These are phyloP conservation scores for Macrosoma leucophasiata DNA, from an alignment of 2,888 invertebrate genomes.

Conservation along the genomic window DNA sequence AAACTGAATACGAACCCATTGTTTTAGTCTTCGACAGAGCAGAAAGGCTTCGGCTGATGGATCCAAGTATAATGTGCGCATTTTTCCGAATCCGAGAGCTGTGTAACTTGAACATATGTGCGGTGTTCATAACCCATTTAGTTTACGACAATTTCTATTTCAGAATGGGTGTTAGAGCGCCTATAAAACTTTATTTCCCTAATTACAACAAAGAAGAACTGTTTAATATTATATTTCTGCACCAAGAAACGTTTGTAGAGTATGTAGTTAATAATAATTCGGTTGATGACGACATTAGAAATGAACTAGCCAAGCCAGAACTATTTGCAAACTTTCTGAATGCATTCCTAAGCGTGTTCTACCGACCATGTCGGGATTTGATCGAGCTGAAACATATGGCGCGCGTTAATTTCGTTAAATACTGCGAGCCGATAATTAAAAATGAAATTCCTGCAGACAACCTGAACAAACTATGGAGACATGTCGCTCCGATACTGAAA, in stretches of 20 bases:
- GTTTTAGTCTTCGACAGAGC: constrained; percentile 87
- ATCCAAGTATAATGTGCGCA: constrained; percentile 81
- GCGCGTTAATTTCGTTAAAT: constrained; percentile 83
- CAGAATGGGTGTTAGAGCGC: constrained; percentile 81
- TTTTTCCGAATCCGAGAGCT: constrained; percentile 85
- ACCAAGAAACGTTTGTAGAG: constrained; percentile 48
- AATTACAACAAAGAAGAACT: constrained; percentile 87
- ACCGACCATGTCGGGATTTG: constrained; percentile 88
- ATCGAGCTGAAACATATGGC: constrained; percentile 89
- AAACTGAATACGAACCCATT: constrained; percentile 56
- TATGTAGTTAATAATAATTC: constrained; percentile 43
- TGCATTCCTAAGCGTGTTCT: constrained; percentile 89
- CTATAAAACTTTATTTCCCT: constrained; percentile 83
- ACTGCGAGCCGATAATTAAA: constrained; percentile 84
- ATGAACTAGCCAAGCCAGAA: constrained; percentile 57
- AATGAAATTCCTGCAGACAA: constrained; percentile 79
- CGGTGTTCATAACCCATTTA: constrained; percentile 85
- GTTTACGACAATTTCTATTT: constrained; percentile 87
- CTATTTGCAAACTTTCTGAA: constrained; percentile 88
- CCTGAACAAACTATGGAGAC: constrained; percentile 84
- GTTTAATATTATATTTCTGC: constrained; percentile 61
- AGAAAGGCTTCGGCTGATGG: constrained; percentile 85
- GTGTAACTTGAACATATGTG: constrained; percentile 81
- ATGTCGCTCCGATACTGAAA: constrained; percentile 85
- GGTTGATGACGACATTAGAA: constrained; percentile 38